phyloP scores from a whole-genome alignment of 2,888 invertebrate species.

The Thalpophila matura region DNA sequence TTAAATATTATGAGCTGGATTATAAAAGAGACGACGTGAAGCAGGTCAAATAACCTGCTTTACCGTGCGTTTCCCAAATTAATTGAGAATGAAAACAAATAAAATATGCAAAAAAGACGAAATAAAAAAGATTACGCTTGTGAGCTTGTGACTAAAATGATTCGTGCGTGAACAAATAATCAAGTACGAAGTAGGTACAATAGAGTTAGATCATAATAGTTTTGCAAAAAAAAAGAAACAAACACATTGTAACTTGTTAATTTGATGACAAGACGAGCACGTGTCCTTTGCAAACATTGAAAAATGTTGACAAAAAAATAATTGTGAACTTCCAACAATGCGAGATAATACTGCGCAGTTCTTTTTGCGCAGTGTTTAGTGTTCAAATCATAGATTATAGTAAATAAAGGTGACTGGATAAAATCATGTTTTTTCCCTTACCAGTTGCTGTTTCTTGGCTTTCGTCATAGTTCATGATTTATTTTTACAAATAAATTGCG shows the following conservation, averaged over 20 bases:
- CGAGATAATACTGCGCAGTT: slow-evolving; percentile 70
- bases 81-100: neutral
- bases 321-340: slow-evolving; percentile 62
- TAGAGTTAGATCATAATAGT: slow-evolving; percentile 13
- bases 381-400: slow-evolving; percentile 43
- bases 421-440: slow-evolving; percentile 48
- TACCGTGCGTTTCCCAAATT: too few species aligned
- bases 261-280: slow-evolving; percentile 51
- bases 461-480: slow-evolving; percentile 27
- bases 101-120: neutral
- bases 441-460: slow-evolving; percentile 5
- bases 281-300: slow-evolving; percentile 70
- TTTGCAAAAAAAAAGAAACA: slow-evolving; percentile 27
- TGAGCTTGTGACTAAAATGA: too few species aligned
- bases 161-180: neutral
- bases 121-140: too few species aligned
- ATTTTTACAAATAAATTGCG: slow-evolving; percentile 30
- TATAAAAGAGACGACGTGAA: too few species aligned
- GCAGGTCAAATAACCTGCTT: too few species aligned
- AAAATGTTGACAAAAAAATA: slow-evolving; percentile 71
- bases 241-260: slow-evolving; percentile 9
- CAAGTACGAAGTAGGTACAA: slow-evolving; percentile 18
- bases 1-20: too few species aligned
- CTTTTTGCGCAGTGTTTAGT: slow-evolving; percentile 58
- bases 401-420: slow-evolving; percentile 36